Evolutionary conservation across 2,888 invertebrate species (phyloP).

Genomic region (Argyresthia albistria): DNA sequence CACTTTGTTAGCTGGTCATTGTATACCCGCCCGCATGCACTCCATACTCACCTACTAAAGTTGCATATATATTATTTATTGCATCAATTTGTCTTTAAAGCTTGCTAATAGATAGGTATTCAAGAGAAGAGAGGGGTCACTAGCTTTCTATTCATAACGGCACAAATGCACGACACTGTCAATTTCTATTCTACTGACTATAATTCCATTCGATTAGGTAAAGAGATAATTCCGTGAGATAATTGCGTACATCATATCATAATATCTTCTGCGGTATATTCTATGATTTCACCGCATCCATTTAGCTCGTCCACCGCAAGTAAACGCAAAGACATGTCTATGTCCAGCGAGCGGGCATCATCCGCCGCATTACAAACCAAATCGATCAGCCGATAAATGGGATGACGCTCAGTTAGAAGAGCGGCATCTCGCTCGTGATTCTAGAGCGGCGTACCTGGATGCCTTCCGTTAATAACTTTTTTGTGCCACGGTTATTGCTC

Average conservation of each 20-base stretch:
- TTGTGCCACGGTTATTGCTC: conserved; percentile 49
- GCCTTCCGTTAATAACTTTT: conserved; percentile 45
- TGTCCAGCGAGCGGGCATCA: background rate
- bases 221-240: background rate
- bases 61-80: conserved; percentile 14
- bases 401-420: conserved; percentile 8
- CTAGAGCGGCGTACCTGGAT: conserved; percentile 38
- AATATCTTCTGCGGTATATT: background rate
- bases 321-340: background rate
- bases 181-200: background rate
- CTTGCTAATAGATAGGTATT: conserved; percentile 4
- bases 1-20: conserved; percentile 33
- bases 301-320: conserved; percentile 1
- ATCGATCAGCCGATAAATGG: conserved; percentile 17
- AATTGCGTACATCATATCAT: background rate
- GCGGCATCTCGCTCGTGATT: background rate
- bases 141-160: conserved; percentile 1
- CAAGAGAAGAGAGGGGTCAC: background rate
- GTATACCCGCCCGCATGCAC: conserved; percentile 34
- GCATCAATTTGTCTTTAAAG: conserved; percentile 20
- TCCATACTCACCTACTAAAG: conserved; percentile 11
- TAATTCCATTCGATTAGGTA: background rate
- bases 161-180: background rate
- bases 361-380: conserved; percentile 3
- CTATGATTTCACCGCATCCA: background rate